Conservation (phyloP, 1,140 invertebrate species). For the Coboldia fuscipes region DNA sequence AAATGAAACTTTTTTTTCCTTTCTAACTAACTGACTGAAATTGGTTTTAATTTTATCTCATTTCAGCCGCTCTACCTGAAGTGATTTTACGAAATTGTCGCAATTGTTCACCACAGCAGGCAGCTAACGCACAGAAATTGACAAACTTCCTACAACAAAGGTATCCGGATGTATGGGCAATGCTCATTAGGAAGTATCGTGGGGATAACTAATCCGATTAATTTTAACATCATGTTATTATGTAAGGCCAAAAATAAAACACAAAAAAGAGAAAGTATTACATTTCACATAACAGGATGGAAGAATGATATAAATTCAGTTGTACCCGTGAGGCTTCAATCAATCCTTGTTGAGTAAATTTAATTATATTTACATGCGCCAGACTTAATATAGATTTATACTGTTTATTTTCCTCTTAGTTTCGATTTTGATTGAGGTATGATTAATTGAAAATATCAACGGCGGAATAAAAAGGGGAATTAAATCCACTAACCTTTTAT, state of each 20-base stretch:
- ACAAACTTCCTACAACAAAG: conserved; percentile 24
- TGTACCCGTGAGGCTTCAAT: background rate
- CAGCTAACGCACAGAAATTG: conserved; percentile 24
- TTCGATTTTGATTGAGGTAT: no score
- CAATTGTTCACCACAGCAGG: conserved; percentile 23
- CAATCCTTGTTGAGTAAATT: background rate
- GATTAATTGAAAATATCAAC: no score
- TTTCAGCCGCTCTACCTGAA: conserved; percentile 26
- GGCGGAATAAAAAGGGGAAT: no score
- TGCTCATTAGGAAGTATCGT: conserved; percentile 24
- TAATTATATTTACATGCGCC: background rate
- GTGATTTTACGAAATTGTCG: conserved; percentile 26
- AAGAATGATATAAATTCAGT: background rate
- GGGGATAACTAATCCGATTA: no score
- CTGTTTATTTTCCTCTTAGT: no score
- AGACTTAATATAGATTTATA: no score
- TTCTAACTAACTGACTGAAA: background rate
- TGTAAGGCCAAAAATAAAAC: no score
- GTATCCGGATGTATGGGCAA: conserved; percentile 27
- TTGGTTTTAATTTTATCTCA: conserved; percentile 7
- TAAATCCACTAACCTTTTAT: no score
- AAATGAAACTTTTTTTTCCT: background rate
- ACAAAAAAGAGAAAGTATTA: no score
- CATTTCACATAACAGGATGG: no score
- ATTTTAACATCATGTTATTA: no score